Conservation (phyloP, 2,888 invertebrate species). For the Platypus cylindrus region DNA sequence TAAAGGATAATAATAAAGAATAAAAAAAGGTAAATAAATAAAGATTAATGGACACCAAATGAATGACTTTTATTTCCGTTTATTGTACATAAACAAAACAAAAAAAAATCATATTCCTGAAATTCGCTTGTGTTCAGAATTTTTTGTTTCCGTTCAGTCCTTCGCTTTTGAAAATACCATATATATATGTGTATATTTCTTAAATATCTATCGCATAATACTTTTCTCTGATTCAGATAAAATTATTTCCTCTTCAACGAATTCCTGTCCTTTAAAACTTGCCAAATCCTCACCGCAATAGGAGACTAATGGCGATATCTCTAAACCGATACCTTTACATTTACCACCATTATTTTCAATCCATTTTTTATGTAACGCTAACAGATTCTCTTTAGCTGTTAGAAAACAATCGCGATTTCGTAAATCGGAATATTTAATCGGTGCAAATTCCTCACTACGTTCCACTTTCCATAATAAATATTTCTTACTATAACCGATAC, state of each 20-base stretch:
- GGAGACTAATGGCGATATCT: slow-evolving; percentile 82
- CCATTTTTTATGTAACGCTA: slow-evolving; percentile 64
- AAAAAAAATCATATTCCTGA: too few species aligned
- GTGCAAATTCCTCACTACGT: slow-evolving; percentile 89
- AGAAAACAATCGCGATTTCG: slow-evolving; percentile 81
- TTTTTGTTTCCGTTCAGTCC: too few species aligned
- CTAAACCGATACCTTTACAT: slow-evolving; percentile 54
- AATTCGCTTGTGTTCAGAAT: too few species aligned
- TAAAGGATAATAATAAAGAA: slow-evolving; percentile 15
- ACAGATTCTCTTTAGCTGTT: slow-evolving; percentile 68
- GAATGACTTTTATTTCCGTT: too few species aligned
- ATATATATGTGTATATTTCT: too few species aligned
- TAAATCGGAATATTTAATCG: slow-evolving; percentile 84
- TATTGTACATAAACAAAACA: too few species aligned
- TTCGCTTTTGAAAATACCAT: too few species aligned
- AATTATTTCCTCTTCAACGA: slow-evolving; percentile 18
- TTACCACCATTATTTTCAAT: slow-evolving; percentile 69
- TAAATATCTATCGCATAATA: too few species aligned
- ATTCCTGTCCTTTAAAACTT: slow-evolving; percentile 18
- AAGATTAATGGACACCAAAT: too few species aligned
- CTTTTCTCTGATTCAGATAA: slow-evolving; percentile 9
- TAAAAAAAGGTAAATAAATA: too few species aligned
- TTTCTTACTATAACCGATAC: slow-evolving; percentile 81
- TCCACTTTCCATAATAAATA: slow-evolving; percentile 91
- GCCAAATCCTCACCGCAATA: slow-evolving; percentile 79